A percentile compares a stretch with the other conserved stretches of the same genome.
Conservation (phyloP, 2,888 invertebrate species). For the Cheilosia scutellata region DNA sequence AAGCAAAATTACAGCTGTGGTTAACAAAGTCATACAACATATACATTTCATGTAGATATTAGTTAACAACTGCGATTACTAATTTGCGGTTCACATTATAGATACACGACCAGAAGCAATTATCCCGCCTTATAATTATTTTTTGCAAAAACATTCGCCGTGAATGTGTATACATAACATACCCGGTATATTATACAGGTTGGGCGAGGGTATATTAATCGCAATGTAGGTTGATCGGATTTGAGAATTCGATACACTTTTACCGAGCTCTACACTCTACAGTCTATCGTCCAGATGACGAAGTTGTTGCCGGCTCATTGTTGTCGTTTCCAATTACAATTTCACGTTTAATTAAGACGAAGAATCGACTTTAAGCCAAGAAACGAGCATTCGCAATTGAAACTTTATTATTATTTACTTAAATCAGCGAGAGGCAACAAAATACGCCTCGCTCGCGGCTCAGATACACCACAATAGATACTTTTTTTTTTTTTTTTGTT, state of each 20-base stretch:
- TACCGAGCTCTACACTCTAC: slow-evolving; percentile 16
- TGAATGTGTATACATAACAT: slow-evolving; percentile 37
- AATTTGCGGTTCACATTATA: slow-evolving; percentile 39
- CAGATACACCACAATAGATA: slow-evolving; percentile 18
- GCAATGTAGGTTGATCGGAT: slow-evolving; percentile 34
- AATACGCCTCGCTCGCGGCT: slow-evolving; percentile 27
- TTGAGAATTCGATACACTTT: slow-evolving; percentile 43
- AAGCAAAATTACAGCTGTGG: slow-evolving; percentile 2
- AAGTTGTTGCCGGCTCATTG: slow-evolving; percentile 46
- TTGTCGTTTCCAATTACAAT: slow-evolving; percentile 50
- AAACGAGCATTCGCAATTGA: slow-evolving; percentile 46
- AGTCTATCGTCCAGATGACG: not conserved
- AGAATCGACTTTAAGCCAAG: slow-evolving; percentile 38
- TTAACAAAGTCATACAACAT: slow-evolving; percentile 1
- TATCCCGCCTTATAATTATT: slow-evolving; percentile 34
- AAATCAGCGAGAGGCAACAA: slow-evolving; percentile 43
- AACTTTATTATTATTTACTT: slow-evolving; percentile 45
- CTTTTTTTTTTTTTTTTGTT: not conserved
- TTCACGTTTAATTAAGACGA: slow-evolving; percentile 62
- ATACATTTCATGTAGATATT: not conserved
- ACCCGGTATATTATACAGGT: no score
- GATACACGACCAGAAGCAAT: slow-evolving; percentile 34
- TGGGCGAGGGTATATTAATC: slow-evolving; percentile 38
- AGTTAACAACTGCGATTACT: slow-evolving; percentile 46
- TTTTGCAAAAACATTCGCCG: slow-evolving; percentile 18